Percentiles rank a stretch among this genome's conserved stretches.
phyloP scores from a whole-genome alignment of 1,140 invertebrate species.

The Scaptomyza hsui region DNA sequence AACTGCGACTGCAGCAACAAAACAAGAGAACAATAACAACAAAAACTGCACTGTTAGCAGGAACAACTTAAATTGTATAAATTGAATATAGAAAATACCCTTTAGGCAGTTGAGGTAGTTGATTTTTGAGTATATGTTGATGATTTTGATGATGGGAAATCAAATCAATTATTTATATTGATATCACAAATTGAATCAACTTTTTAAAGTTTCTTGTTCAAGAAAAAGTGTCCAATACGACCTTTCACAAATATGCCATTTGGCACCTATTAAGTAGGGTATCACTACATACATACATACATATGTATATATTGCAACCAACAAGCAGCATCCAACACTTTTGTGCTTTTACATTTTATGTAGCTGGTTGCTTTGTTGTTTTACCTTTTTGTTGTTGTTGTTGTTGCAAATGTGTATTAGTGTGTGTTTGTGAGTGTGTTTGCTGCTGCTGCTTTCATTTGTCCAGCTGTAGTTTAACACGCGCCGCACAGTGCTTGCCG shows the following conservation, averaged over 20 bases:
- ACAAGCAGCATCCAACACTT: conserved; percentile 62
- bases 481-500: conserved; percentile 62
- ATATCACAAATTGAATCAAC: too few relatives aligned
- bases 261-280: not conserved
- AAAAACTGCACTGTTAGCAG: conserved; percentile 42
- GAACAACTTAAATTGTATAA: not conserved
- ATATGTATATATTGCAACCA: conserved; percentile 21
- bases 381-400: conserved; percentile 46
- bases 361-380: conserved; percentile 67
- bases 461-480: conserved; percentile 77
- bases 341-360: conserved; percentile 78
- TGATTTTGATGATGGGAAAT: not conserved
- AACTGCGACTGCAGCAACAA: conserved; percentile 55
- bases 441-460: conserved; percentile 64
- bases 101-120: not conserved
- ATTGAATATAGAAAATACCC: conserved; percentile 12
- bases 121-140: not conserved
- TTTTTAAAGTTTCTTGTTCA: too few relatives aligned
- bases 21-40: conserved; percentile 46
- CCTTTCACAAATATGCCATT: not conserved
- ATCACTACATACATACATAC: not conserved
- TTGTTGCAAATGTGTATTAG: conserved; percentile 15
- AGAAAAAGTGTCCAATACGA: too few relatives aligned
- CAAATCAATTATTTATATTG: too few relatives aligned
- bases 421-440: conserved; percentile 35